Conservation (phyloP, 2,113 vertebrate genomes). For the Numenius arquata region DNA sequence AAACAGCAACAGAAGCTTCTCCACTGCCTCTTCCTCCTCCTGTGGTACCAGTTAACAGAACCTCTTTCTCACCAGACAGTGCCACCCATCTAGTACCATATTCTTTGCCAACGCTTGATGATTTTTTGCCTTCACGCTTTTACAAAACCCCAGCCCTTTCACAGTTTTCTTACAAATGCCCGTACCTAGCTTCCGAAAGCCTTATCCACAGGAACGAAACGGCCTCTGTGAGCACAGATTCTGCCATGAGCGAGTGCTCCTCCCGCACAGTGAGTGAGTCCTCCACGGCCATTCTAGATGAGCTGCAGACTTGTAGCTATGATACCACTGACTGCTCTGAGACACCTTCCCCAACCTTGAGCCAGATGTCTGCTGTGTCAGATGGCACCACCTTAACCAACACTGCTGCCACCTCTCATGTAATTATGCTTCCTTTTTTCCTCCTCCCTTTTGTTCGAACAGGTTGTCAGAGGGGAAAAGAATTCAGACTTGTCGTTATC, state of each 20-base stretch:
- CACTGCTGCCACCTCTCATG: conserved; percentile 80
- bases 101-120: conserved; percentile 68
- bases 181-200: conserved; percentile 24
- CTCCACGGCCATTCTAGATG: conserved; percentile 82
- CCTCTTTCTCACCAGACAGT: conserved; percentile 62
- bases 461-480: conserved; percentile 42
- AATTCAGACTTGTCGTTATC: neutral
- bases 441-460: conserved; percentile 36
- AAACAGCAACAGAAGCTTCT: conserved; percentile 66
- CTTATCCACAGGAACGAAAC: conserved; percentile 10
- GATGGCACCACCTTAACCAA: conserved; percentile 79
- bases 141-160: conserved; percentile 68
- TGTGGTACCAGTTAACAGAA: conserved; percentile 55
- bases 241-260: conserved; percentile 83
- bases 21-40: conserved; percentile 59
- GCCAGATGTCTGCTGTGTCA: conserved; percentile 81
- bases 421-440: conserved; percentile 83
- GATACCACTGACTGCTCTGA: conserved; percentile 80
- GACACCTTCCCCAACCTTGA: conserved; percentile 87
- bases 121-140: conserved; percentile 68
- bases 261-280: conserved; percentile 70
- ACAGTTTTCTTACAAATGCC: conserved; percentile 48
- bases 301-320: conserved; percentile 82
- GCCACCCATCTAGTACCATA: conserved; percentile 73
- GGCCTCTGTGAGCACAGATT: conserved; percentile 77